These are phyloP conservation scores for Coccyzus lansbergi DNA, from an alignment of 2,797 vertebrate species.

Conservation along the genomic window DNA sequence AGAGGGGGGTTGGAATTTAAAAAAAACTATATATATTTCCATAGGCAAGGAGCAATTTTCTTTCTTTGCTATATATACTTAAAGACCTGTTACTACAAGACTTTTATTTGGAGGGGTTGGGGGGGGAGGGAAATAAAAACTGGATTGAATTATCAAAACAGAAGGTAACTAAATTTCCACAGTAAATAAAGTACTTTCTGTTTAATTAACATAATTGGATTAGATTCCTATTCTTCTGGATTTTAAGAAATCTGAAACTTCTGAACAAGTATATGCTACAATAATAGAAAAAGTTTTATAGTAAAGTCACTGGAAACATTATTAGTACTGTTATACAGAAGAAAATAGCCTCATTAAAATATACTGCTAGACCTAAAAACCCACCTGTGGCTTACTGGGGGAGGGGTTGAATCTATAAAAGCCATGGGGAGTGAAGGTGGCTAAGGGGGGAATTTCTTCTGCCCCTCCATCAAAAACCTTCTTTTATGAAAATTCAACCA, in stretches of 20 bases:
- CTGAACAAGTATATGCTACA: not conserved
- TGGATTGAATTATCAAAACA: constrained; percentile 64
- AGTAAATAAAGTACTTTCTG: constrained; percentile 5
- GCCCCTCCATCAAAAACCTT: not conserved
- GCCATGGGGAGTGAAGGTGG: not conserved
- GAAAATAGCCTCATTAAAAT: constrained; percentile 8
- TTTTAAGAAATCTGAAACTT: constrained; percentile 6
- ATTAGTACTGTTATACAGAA: not conserved
- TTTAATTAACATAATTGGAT: constrained; percentile 42
- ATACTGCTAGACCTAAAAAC: not conserved
- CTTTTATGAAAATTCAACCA: constrained; percentile 65
- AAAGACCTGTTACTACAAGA: constrained; percentile 48
- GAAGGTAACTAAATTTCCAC: constrained; percentile 62
- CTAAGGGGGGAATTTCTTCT: not conserved
- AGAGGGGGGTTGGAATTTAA: constrained; percentile 20
- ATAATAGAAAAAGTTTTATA: not conserved
- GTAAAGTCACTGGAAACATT: not conserved
- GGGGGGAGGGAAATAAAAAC: not conserved
- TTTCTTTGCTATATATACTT: constrained; percentile 68
- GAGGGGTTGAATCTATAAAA: not conserved
- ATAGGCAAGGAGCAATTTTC: constrained; percentile 66
- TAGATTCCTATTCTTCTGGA: constrained; percentile 12
- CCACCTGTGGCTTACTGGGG: not conserved
- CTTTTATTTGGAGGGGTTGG: not conserved
- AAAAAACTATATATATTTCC: constrained; percentile 40